These are phyloP conservation scores for Blera fallax DNA, from an alignment of 2,888 invertebrate species.

Conservation along the genomic window DNA sequence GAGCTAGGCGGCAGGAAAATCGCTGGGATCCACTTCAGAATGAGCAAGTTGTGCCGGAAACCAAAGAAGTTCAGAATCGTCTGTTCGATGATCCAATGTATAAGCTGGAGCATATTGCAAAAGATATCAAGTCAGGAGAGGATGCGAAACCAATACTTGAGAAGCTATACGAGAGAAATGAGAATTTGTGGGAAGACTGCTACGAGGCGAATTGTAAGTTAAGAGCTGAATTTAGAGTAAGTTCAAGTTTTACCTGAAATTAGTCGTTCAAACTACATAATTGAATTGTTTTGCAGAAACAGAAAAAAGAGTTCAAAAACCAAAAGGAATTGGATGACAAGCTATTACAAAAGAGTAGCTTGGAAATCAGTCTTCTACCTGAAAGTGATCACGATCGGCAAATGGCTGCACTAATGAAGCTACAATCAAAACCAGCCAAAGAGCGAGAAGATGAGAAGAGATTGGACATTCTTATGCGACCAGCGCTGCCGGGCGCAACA, in stretches of 20 bases:
- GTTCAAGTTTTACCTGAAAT: slow-evolving; percentile 73
- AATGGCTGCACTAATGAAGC: slow-evolving; percentile 89
- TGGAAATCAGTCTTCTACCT: slow-evolving; percentile 89
- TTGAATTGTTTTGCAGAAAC: slow-evolving; percentile 82
- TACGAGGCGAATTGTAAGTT: slow-evolving; percentile 94
- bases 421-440: slow-evolving; percentile 86
- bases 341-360: slow-evolving; percentile 88
- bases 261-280: no score
- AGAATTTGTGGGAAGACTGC: slow-evolving; percentile 94
- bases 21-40: slow-evolving; percentile 99
- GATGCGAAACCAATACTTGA: slow-evolving; percentile 88
- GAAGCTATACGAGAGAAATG: slow-evolving; percentile 89
- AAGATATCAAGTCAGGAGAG: slow-evolving; percentile 88
- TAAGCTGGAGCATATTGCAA: slow-evolving; percentile 95
- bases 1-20: slow-evolving; percentile 97
- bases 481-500: slow-evolving; percentile 84
- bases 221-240: slow-evolving; percentile 92
- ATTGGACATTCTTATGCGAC: slow-evolving; percentile 83
- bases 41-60: slow-evolving; percentile 95
- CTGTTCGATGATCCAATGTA: slow-evolving; percentile 99
- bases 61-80: slow-evolving; percentile 93
- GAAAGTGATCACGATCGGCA: slow-evolving; percentile 91
- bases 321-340: slow-evolving; percentile 86
- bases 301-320: slow-evolving; percentile 89
- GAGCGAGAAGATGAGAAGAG: slow-evolving; percentile 83